Percentiles rank a stretch among this genome's conserved stretches.
Evolutionary conservation across 2,888 invertebrate species (phyloP).

Genomic region (Dryobotodes eremita): DNA sequence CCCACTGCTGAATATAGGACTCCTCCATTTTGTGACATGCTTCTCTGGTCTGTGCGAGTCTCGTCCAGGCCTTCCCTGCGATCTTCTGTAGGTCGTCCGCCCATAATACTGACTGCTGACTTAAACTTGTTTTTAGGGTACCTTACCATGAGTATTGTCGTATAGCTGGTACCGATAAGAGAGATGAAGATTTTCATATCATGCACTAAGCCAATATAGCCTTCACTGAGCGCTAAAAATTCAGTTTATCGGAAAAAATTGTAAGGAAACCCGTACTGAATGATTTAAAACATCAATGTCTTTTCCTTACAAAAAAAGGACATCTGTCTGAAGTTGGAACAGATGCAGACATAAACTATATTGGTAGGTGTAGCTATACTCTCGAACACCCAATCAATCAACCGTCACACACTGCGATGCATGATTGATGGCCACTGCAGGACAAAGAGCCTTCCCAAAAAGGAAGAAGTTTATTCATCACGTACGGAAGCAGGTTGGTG

Average conservation of each 20-base stretch:
- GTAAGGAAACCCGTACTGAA: neutral
- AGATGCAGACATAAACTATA: neutral
- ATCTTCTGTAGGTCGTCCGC: no score
- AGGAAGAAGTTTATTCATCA: conserved; percentile 16
- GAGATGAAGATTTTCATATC: no score
- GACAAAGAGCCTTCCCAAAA: conserved; percentile 27
- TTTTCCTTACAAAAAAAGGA: neutral
- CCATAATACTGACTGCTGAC: no score
- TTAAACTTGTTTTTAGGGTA: no score
- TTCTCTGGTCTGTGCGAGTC: no score
- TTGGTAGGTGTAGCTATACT: neutral
- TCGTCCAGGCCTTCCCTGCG: no score
- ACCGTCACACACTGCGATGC: conserved; percentile 13
- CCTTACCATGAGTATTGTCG: no score
- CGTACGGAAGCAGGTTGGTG: neutral
- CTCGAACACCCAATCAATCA: conserved; percentile 38
- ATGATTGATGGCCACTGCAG: conserved; percentile 50
- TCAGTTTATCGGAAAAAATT: neutral
- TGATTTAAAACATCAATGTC: neutral
- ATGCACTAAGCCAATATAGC: no score
- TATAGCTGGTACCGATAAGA: no score
- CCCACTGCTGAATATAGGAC: neutral
- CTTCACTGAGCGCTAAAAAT: neutral
- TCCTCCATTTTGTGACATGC: neutral
- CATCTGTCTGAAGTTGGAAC: neutral